Percentiles rank a stretch among this genome's conserved stretches.
Conservation (phyloP, 2,797 vertebrate species). For the Thamnophis elegans region DNA sequence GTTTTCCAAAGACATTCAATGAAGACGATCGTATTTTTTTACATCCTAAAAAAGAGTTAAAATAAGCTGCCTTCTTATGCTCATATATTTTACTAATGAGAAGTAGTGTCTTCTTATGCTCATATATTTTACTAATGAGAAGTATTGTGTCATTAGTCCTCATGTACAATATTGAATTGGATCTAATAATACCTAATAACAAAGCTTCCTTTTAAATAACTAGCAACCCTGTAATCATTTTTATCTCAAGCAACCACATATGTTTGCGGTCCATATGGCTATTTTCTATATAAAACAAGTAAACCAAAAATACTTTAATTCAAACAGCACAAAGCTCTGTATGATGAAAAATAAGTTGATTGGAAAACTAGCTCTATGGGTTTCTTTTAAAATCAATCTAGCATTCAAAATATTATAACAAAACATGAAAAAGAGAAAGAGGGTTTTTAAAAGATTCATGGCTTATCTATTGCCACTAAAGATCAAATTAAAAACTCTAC, state of each 20-base stretch:
- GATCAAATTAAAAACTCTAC: not conserved
- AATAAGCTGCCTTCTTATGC: constrained; percentile 9
- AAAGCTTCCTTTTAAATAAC: not conserved
- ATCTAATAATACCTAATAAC: not conserved
- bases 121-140: not conserved
- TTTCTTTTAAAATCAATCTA: not conserved
- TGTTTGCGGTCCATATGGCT: not conserved
- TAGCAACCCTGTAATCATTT: not conserved
- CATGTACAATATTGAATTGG: not conserved
- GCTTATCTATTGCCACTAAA: not conserved
- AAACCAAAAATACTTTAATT: not conserved
- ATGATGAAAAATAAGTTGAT: not conserved
- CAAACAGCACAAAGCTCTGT: not conserved
- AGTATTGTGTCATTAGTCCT: not conserved
- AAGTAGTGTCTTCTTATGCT: not conserved
- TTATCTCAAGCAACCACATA: not conserved
- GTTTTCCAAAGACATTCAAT: not conserved
- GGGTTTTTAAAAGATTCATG: not conserved
- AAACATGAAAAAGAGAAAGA: not conserved
- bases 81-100: not conserved
- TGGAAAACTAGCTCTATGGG: not conserved
- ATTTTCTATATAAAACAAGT: not conserved
- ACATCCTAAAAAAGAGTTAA: not conserved
- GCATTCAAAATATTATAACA: not conserved
- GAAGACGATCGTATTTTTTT: not conserved